Evolutionary conservation across 2,797 vertebrate species (phyloP).

Genomic region (Leuciscus waleckii): DNA sequence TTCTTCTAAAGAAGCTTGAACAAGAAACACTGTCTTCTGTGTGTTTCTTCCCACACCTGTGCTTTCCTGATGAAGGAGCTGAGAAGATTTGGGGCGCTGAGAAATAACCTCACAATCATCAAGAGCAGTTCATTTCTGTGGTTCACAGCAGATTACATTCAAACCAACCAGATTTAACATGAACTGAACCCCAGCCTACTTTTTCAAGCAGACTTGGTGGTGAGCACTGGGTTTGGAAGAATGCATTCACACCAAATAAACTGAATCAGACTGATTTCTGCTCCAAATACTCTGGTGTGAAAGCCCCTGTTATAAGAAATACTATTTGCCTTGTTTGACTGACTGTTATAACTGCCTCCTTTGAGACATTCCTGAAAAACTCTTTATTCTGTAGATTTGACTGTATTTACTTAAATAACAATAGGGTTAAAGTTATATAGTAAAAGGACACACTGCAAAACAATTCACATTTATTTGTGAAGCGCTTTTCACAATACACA

Average conservation of each 20-base stretch:
- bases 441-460: too few species aligned
- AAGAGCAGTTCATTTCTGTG: background rate
- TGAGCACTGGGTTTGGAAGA: background rate
- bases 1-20: background rate
- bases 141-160: background rate
- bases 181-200: background rate
- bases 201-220: background rate
- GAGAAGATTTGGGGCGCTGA: too few species aligned
- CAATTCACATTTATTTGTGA: too few species aligned
- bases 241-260: background rate
- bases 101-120: too few species aligned
- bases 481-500: too few species aligned
- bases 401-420: too few species aligned
- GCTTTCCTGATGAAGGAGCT: background rate
- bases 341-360: too few species aligned
- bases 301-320: background rate
- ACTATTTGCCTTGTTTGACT: background rate
- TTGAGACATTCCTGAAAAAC: too few species aligned
- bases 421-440: too few species aligned
- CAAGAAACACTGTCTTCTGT: background rate
- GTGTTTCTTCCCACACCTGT: accelerated
- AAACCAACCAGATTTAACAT: background rate
- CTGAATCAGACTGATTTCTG: background rate
- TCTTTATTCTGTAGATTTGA: too few species aligned
- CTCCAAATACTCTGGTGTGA: background rate